Evolutionary conservation across 2,797 vertebrate genomes (phyloP).

Genomic region (Margarornis squamiger): DNA sequence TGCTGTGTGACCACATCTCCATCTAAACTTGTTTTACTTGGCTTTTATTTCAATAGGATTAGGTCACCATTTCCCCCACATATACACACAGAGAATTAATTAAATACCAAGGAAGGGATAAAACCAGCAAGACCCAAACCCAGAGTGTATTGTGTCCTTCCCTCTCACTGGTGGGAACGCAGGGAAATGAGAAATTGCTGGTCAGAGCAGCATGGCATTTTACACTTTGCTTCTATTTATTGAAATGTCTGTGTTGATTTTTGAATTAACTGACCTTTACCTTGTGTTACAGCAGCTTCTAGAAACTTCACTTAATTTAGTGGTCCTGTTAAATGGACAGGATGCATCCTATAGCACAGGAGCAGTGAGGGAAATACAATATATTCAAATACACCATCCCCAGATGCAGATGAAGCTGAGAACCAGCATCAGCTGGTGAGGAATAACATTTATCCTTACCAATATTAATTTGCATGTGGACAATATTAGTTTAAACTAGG

Average conservation of each 20-base stretch:
- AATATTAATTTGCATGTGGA: background rate
- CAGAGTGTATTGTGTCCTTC: background rate
- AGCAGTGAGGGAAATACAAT: background rate
- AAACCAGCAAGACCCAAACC: slow-evolving; percentile 13
- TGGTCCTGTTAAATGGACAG: background rate
- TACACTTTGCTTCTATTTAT: background rate
- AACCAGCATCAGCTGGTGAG: background rate
- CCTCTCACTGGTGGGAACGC: background rate
- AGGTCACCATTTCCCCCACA: slow-evolving; percentile 19
- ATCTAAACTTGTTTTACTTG: slow-evolving; percentile 30
- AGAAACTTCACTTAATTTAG: background rate
- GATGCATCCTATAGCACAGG: background rate
- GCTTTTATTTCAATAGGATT: slow-evolving; percentile 47
- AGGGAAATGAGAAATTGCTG: background rate
- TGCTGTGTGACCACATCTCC: background rate
- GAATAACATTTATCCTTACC: background rate
- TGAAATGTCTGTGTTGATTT: background rate
- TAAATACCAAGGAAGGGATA: slow-evolving; percentile 34
- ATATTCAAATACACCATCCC: background rate
- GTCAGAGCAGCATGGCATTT: background rate
- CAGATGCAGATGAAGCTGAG: background rate
- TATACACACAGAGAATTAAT: slow-evolving; percentile 20
- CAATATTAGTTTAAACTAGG: background rate
- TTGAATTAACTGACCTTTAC: background rate
- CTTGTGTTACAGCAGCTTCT: background rate